Percentiles rank a stretch among this genome's conserved stretches.
Conservation (phyloP, 2,888 invertebrate genomes). For the Argynnis bischoffii region DNA sequence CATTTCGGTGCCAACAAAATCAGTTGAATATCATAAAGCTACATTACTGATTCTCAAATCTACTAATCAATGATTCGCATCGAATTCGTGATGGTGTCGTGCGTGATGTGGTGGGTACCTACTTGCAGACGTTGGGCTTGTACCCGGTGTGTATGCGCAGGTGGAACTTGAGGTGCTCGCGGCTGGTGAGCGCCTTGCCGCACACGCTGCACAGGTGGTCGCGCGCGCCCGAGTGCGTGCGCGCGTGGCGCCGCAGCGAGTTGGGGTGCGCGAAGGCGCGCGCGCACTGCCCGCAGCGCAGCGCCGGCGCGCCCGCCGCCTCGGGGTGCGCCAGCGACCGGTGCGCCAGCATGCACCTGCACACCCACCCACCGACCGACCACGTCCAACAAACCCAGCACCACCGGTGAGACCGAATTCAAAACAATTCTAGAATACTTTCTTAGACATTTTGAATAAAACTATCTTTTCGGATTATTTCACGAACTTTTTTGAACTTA, state of each 20-base stretch:
- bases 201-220: conserved; percentile 84
- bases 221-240: conserved; percentile 74
- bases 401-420: no score
- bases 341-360: conserved; percentile 66
- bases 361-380: background rate
- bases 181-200: conserved; percentile 82
- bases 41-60: no score
- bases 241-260: conserved; percentile 74
- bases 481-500: no score
- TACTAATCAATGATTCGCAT: no score
- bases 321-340: conserved; percentile 67
- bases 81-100: no score
- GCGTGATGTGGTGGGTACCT: conserved; percentile 36
- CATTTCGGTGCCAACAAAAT: no score
- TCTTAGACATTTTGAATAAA: no score
- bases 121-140: conserved; percentile 83
- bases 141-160: conserved; percentile 84
- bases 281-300: conserved; percentile 71
- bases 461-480: no score
- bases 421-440: no score
- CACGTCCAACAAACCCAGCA: no score
- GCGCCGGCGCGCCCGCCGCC: conserved; percentile 59
- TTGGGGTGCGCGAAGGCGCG: conserved; percentile 78
- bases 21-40: no score
- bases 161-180: conserved; percentile 84